These are phyloP conservation scores for Panagrolaimus sp. DNA, from an alignment of 1,140 invertebrate species.

Conservation along the genomic window DNA sequence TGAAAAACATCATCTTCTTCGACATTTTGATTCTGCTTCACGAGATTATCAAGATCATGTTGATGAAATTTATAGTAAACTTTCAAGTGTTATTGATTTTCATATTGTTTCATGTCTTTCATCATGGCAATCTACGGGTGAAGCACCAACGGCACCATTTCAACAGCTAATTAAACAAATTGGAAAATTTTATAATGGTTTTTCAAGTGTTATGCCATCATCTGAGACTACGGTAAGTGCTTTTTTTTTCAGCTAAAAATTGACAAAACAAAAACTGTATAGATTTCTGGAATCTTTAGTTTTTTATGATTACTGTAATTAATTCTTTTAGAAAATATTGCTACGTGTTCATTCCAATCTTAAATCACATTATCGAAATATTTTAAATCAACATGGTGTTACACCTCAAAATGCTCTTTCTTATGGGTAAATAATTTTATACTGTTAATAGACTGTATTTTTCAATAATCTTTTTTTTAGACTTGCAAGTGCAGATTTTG, in stretches of 20 bases:
- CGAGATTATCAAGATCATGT: constrained; percentile 80
- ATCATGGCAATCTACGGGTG: constrained; percentile 56
- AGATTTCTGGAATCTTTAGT: too few species aligned
- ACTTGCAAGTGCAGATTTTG: constrained; percentile 85
- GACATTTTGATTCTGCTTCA: constrained; percentile 65
- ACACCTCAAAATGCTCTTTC: constrained; percentile 88
- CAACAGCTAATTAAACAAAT: constrained; percentile 80
- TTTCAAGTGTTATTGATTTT: constrained; percentile 75
- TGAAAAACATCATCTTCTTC: constrained; percentile 60
- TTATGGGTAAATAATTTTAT: constrained; percentile 68
- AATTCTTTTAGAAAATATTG: constrained; percentile 70
- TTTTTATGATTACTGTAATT: too few species aligned
- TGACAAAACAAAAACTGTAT: too few species aligned
- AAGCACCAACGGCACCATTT: constrained; percentile 85
- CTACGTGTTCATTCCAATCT: constrained; percentile 77
- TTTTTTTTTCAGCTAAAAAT: constrained; percentile 73
- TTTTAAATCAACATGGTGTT: constrained; percentile 77
- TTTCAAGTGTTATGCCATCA: constrained; percentile 63
- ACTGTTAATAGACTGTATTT: constrained; percentile 22
- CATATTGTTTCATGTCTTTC: constrained; percentile 40
- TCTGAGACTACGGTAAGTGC: constrained; percentile 61
- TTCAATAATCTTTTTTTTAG: constrained; percentile 59
- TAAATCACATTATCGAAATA: constrained; percentile 75
- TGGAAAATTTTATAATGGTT: constrained; percentile 82
- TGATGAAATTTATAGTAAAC: constrained; percentile 81